These are phyloP conservation scores for Trypoxylus dichotomus DNA, from an alignment of 1,140 invertebrate species.

Conservation along the genomic window DNA sequence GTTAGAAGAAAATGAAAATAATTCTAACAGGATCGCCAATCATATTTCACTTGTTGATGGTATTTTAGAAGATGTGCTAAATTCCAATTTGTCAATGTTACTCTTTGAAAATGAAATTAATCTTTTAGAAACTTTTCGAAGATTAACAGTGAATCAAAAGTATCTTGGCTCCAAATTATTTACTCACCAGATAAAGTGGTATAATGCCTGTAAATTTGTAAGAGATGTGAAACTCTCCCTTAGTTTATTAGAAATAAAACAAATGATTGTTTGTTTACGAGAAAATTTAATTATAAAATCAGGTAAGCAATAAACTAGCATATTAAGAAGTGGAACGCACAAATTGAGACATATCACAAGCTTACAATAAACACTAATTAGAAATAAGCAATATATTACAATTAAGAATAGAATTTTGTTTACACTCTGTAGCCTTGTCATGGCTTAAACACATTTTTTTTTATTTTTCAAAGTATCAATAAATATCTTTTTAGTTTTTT, in stretches of 20 bases:
- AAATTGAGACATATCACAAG: no score
- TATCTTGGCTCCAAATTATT: background rate
- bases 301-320: background rate
- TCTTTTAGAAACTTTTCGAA: background rate
- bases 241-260: background rate
- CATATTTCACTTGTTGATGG: background rate
- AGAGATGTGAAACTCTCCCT: background rate
- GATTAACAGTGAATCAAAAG: background rate
- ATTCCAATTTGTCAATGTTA: background rate
- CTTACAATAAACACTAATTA: no score
- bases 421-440: no score
- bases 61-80: background rate
- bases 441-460: no score
- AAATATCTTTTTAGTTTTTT: no score
- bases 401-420: no score
- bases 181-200: background rate
- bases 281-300: background rate
- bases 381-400: no score
- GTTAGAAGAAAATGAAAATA: background rate
- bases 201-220: slow-evolving; percentile 4
- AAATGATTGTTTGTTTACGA: background rate
- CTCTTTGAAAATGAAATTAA: background rate
- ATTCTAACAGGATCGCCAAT: background rate
- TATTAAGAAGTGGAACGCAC: no score
- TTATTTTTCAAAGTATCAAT: no score